Evolutionary conservation across 35 echinoderm and acorn worm genomes (phyloP), one percentile per base, ranked within the genome.

Genomic region (Nesometra sesokonis): DNA sequence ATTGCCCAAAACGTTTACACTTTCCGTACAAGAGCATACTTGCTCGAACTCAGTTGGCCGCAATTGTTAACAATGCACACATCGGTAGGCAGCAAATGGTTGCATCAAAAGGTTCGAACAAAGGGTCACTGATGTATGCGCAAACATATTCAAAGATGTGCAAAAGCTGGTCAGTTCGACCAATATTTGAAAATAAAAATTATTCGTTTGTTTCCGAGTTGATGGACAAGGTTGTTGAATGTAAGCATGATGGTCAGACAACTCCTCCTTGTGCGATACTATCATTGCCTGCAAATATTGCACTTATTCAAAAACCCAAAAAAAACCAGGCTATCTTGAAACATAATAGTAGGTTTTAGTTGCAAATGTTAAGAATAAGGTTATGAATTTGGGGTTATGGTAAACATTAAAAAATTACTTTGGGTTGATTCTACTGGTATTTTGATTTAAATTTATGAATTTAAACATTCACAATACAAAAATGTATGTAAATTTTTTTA

Each of bases 1-100:
- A 86, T 35, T 86, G 84, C 35, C 84, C 84, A 30, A 86, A 86
- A 57, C 43, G 84, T 23, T 35, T 76, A 57, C 46, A 86, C 32
- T 86, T 86, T 32, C 31, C 52, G 11, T 76, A 19, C 34, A 47
- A 30, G 19, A 76, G 40, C 33, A 76, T 86, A 47, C 84, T 57
- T 5, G 84, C 43, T 34, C 30, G 84, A 32, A 86, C 84, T 32
- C 84, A 46, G 84, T 32, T 85, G 9, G 47, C 84, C 34, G 47
- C 76, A 5, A 46, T 86, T 0, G 47, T 77, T 32, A 46, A 86
- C 21, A 67, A 67, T 67, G 7, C 52, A 27, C 8, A 67, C 23
- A 17, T 67, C 2, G 52, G 52, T 19, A 19, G 52, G 23, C 7
- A 27, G 52, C 52, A 67, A 67, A 67, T 67, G 52, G 52, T 67